Percentiles rank a stretch among this genome's conserved stretches.
Conservation (phyloP, 2,113 vertebrate species). For the Upupa epops region DNA sequence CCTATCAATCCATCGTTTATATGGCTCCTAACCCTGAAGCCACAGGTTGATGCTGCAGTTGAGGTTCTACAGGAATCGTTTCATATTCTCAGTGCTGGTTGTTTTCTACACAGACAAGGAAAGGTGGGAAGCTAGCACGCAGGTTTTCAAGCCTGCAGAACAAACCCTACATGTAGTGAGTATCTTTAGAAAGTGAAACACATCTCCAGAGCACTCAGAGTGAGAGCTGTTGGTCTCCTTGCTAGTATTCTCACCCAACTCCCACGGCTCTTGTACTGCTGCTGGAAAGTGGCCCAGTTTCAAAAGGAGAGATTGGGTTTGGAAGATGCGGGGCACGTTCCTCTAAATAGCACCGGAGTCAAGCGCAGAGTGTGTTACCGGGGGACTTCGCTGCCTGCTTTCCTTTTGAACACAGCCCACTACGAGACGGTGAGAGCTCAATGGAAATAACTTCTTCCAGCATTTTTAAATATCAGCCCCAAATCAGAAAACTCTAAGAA, state of each 20-base stretch:
- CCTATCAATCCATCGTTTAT: background rate
- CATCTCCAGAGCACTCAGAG: conserved; percentile 5
- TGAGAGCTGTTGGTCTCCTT: conserved; percentile 1
- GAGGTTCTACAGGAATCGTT: background rate
- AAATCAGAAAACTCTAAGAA: background rate
- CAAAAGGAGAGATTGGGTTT: background rate
- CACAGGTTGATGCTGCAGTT: background rate
- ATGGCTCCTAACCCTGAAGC: background rate
- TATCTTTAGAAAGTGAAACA: conserved; percentile 53
- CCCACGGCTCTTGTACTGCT: background rate
- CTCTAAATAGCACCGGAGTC: background rate
- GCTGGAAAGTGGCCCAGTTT: conserved; percentile 35
- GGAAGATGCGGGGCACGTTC: background rate
- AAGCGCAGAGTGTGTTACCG: background rate
- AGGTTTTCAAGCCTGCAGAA: background rate
- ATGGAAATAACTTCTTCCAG: background rate
- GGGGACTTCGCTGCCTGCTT: background rate
- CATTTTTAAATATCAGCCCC: background rate
- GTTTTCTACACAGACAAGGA: conserved; percentile 13
- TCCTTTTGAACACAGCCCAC: background rate
- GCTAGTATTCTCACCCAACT: conserved; percentile 42
- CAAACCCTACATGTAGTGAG: background rate
- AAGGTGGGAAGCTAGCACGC: conserved; percentile 41
- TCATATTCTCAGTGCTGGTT: background rate
- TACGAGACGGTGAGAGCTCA: background rate